phyloP scores from a whole-genome alignment of 2,888 invertebrate genomes.

The Chymomyza caudatula region DNA sequence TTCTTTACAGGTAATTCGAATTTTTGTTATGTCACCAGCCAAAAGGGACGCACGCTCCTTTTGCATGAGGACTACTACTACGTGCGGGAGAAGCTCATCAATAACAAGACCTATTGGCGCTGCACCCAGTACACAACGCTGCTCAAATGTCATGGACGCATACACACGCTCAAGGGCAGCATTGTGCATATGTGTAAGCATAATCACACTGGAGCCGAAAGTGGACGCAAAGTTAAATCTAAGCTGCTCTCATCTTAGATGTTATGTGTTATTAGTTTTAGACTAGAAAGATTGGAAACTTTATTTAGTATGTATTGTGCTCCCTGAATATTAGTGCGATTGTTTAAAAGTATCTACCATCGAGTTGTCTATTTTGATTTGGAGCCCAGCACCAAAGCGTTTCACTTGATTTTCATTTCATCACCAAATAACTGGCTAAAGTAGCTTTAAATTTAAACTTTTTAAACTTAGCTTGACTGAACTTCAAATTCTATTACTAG shows the following conservation, averaged over 20 bases:
- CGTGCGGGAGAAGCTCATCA: conserved; percentile 74
- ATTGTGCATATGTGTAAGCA: conserved; percentile 72
- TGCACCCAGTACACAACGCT: conserved; percentile 77
- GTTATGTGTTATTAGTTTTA: not conserved
- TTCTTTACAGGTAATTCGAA: conserved; percentile 20
- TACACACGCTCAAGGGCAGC: conserved; percentile 69
- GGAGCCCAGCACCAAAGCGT: too few species aligned
- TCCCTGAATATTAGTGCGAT: too few species aligned
- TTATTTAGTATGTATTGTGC: not conserved
- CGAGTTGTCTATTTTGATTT: too few species aligned
- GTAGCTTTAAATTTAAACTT: too few species aligned
- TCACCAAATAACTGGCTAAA: too few species aligned
- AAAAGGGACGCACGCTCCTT: conserved; percentile 75
- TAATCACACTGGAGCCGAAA: conserved; percentile 60
- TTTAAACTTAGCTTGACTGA: too few species aligned
- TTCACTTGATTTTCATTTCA: too few species aligned
- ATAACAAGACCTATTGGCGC: conserved; percentile 77
- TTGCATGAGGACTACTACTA: conserved; percentile 71
- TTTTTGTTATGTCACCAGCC: conserved; percentile 65
- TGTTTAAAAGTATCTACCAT: too few species aligned
- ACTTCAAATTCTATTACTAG: too few species aligned
- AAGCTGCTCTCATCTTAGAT: not conserved
- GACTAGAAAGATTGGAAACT: not conserved
- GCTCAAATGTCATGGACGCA: conserved; percentile 73
- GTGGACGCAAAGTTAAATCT: conserved; percentile 24